Evolutionary conservation across 2,113 vertebrate genomes (phyloP).

Genomic region (Callipepla squamata): DNA sequence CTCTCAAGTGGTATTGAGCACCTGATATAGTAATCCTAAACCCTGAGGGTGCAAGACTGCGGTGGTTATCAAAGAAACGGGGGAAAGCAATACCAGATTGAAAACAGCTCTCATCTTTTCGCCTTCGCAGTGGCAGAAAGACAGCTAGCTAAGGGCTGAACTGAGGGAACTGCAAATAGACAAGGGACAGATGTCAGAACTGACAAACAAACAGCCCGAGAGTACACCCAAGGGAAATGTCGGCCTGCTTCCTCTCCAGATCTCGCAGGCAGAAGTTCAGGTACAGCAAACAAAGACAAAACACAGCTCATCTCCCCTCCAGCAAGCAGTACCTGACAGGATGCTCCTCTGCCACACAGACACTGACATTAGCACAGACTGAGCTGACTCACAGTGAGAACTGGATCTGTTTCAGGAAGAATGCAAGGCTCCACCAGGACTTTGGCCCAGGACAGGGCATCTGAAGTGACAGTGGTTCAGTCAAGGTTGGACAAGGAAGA

Average conservation of each 20-base stretch:
- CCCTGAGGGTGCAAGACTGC: neutral
- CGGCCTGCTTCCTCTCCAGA: neutral
- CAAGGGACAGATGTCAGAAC: neutral
- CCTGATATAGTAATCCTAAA: neutral
- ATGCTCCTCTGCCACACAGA: neutral
- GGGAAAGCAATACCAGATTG: fast-evolving
- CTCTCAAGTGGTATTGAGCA: fast-evolving
- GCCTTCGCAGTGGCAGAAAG: neutral
- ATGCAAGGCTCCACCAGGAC: neutral
- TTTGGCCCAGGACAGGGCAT: neutral
- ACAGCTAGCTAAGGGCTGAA: neutral
- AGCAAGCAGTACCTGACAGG: neutral
- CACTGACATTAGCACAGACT: neutral
- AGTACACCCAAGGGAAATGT: neutral
- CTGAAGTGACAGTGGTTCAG: neutral
- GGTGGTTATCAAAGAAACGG: neutral
- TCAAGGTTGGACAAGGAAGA: neutral
- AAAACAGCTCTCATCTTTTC: neutral
- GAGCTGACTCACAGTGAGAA: neutral
- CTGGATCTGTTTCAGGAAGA: neutral
- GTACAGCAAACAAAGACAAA: neutral
- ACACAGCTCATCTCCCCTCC: neutral
- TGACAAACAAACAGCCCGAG: neutral
- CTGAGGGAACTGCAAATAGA: neutral
- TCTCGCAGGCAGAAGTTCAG: neutral